Evolutionary conservation across 2,113 vertebrate species (phyloP).

Genomic region (Bungarus multicinctus): DNA sequence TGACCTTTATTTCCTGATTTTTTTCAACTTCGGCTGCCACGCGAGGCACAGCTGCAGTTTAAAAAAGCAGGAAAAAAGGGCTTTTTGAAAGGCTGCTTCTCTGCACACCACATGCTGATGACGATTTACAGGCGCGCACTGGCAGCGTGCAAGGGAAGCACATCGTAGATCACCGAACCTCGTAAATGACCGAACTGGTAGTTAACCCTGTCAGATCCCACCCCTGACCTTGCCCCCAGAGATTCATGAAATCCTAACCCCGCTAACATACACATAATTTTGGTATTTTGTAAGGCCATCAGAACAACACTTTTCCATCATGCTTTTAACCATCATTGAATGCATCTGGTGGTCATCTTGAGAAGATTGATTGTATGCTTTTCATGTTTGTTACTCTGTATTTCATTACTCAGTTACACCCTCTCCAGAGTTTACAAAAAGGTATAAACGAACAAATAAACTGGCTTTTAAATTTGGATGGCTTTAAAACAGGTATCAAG

Average conservation of each 20-base stretch:
- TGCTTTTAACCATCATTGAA: not conserved
- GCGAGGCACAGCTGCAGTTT: too few species aligned
- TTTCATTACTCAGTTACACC: not conserved
- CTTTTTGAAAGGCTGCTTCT: too few species aligned
- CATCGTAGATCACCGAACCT: too few species aligned
- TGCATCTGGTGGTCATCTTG: not conserved
- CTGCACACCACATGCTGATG: too few species aligned
- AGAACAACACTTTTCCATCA: not conserved
- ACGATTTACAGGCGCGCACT: too few species aligned
- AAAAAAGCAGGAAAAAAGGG: too few species aligned
- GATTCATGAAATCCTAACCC: not conserved
- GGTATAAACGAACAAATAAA: not conserved
- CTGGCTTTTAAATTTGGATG: not conserved
- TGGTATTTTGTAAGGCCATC: not conserved
- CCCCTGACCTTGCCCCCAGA: not conserved
- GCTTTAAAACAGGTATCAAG: not conserved
- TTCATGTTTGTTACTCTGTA: not conserved
- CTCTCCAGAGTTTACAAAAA: not conserved
- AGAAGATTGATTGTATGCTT: not conserved
- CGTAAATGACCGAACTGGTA: too few species aligned
- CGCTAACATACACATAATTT: not conserved
- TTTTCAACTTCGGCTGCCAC: too few species aligned
- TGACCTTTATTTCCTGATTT: too few species aligned
- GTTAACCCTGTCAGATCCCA: too few species aligned
- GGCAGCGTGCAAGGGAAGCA: too few species aligned